phyloP scores from a whole-genome alignment of 2,888 invertebrate species.

The Lacanobia wlatinum region DNA sequence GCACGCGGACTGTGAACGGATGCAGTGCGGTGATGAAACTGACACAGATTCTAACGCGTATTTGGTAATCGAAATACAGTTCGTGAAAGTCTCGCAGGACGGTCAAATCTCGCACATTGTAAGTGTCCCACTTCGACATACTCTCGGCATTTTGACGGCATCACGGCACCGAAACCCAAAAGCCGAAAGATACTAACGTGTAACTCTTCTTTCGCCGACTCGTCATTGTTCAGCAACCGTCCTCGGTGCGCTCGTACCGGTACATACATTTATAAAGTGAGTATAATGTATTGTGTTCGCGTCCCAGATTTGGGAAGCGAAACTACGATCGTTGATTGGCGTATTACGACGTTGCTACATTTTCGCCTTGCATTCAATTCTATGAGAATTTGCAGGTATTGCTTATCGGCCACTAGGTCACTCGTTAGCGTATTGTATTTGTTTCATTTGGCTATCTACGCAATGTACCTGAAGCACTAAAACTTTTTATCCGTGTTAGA shows the following conservation, averaged over 20 bases:
- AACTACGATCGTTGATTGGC: slow-evolving; percentile 87
- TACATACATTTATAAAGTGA: slow-evolving; percentile 76
- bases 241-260: slow-evolving; percentile 77
- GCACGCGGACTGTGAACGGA: slow-evolving; percentile 83
- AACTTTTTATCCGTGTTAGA: slow-evolving; percentile 62
- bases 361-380: slow-evolving; percentile 89
- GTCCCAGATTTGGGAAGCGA: slow-evolving; percentile 88
- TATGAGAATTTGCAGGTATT: slow-evolving; percentile 87
- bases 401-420: slow-evolving; percentile 86
- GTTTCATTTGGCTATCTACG: slow-evolving; percentile 62
- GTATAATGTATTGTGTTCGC: slow-evolving; percentile 79
- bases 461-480: slow-evolving; percentile 56
- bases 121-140: slow-evolving; percentile 84
- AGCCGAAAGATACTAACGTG: slow-evolving; percentile 79
- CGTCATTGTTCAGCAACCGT: slow-evolving; percentile 79
- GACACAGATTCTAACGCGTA: slow-evolving; percentile 90
- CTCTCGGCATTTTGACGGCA: slow-evolving; percentile 87
- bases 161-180: slow-evolving; percentile 88
- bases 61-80: slow-evolving; percentile 90
- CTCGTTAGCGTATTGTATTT: slow-evolving; percentile 75
- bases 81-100: slow-evolving; percentile 90
- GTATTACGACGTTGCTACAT: slow-evolving; percentile 87
- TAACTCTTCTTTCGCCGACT: slow-evolving; percentile 80
- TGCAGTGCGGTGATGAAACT: slow-evolving; percentile 89
- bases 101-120: slow-evolving; percentile 86